Evolutionary conservation across 1,140 invertebrate genomes (phyloP), one percentile per base, ranked within the genome.

Genomic region (Drosophila nikananu): DNA sequence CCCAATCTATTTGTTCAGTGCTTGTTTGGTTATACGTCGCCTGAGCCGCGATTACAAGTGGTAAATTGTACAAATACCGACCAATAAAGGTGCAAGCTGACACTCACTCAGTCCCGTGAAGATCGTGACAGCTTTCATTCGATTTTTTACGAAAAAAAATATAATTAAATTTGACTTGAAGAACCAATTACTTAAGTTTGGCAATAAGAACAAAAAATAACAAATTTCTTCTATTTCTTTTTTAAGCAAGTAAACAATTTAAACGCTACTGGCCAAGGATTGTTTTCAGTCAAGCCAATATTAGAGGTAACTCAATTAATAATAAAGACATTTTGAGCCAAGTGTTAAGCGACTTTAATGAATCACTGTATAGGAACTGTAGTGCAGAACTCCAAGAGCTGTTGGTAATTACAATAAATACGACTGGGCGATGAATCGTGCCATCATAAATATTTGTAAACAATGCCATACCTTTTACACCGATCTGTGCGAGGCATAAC

Each of bases 51-150:
- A 66, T 87, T 83, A 83, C 65, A 77, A 39, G 68, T 68, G 67
- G 70, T 87, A 87, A 89, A 87, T 84, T 89, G 64, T 68, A 83
- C 84, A 87, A 87, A 87, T 78, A 87, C 39, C 54, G 67, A 75
- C 61, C 68, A 63, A 80, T 52, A 73, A 73, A 73, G 63, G 49
- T 68, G 59, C 62, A 64, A 46, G 68, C 46, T 46, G 9, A 52
- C n/a, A 68, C 17, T 42, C n/a, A 12, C 25, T 30, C 19, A 15
- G 32, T 17, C 15, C 10, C 7, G 32, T 21, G 12, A 4, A 55
- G 52, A 55, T 55, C 30, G 7, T 10, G 30, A 1, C 13, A 35
- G 13, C 51, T 35, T 21, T 54, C 51, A 5, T 35, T 54, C 51
- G n/a, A n/a, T n/a, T n/a, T n/a, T n/a, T 8, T 1, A 23, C 3